Conservation (phyloP, 1,140 invertebrate genomes). For the Pissodes strobi region DNA sequence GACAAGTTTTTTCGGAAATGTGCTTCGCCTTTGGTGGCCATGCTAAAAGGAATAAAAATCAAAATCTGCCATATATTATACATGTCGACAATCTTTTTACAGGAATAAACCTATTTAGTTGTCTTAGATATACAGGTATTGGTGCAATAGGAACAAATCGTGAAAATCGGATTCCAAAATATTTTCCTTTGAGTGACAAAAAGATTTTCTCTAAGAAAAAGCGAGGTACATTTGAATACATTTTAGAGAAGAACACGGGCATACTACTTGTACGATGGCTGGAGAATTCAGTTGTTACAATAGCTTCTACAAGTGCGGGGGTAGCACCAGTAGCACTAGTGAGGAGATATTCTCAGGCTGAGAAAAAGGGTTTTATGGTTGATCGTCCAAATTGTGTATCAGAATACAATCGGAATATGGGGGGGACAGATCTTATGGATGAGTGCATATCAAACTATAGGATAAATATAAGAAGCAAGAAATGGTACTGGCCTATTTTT, state of each 20-base stretch:
- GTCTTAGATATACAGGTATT: conserved; percentile 35
- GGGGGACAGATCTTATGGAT: conserved; percentile 52
- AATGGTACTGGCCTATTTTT: conserved; percentile 53
- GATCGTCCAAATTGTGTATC: conserved; percentile 36
- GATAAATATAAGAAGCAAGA: conserved; percentile 50
- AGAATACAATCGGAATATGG: conserved; percentile 51
- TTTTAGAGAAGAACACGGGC: conserved; percentile 26
- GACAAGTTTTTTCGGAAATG: conserved; percentile 43
- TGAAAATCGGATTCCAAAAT: conserved; percentile 34
- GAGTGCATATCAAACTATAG: conserved; percentile 51
- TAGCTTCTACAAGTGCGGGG: conserved; percentile 45
- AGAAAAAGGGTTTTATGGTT: conserved; percentile 46
- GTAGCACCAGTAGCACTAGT: conserved; percentile 41
- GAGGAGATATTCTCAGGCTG: conserved; percentile 41
- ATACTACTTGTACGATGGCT: conserved; percentile 45
- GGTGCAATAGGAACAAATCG: conserved; percentile 30
- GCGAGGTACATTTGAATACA: conserved; percentile 14
- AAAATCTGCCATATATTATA: conserved; percentile 35
- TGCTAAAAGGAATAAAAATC: conserved; percentile 38
- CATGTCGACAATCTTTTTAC: conserved; percentile 50
- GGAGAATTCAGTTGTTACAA: conserved; percentile 47
- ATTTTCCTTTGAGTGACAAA: conserved; percentile 13
- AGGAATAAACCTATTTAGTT: conserved; percentile 35
- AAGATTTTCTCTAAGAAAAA: conserved; percentile 7
- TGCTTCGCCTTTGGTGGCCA: conserved; percentile 35